Conservation (phyloP, 1,140 invertebrate species). For the Drosophila gunungcola region DNA sequence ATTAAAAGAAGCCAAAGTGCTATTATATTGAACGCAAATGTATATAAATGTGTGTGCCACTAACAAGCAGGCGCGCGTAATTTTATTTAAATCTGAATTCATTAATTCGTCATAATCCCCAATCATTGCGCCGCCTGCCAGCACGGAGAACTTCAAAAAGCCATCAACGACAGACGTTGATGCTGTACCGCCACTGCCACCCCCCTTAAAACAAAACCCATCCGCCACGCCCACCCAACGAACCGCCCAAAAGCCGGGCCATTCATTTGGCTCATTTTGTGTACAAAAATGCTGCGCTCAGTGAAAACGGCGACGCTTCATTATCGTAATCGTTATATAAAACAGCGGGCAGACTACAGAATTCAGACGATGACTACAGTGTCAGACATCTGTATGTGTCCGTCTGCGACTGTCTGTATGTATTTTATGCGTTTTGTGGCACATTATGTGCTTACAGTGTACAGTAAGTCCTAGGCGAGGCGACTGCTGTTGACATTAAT, state of each 20-base stretch:
- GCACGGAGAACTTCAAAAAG: constrained; percentile 79
- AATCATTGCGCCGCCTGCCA: constrained; percentile 72
- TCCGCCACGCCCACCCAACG: not conserved
- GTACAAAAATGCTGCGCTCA: constrained; percentile 79
- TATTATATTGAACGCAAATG: constrained; percentile 30
- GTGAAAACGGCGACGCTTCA: constrained; percentile 77
- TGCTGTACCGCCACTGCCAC: constrained; percentile 28
- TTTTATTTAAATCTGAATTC: constrained; percentile 84
- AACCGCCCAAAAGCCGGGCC: constrained; percentile 40
- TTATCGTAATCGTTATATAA: constrained; percentile 83
- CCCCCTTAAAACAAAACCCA: not conserved
- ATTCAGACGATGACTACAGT: constrained; percentile 57
- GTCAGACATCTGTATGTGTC: constrained; percentile 50
- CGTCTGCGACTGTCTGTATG: constrained; percentile 27
- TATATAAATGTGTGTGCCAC: constrained; percentile 45
- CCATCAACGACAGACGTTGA: constrained; percentile 79
- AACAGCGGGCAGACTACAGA: constrained; percentile 73
- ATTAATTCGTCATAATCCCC: constrained; percentile 84
- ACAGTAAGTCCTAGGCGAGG: constrained; percentile 57
- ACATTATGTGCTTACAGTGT: constrained; percentile 70
- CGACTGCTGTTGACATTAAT: constrained; percentile 69
- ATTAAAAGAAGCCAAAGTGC: constrained; percentile 9
- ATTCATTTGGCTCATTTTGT: constrained; percentile 82
- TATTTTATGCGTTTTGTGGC: constrained; percentile 77
- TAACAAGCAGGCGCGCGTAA: constrained; percentile 78